A percentile compares a stretch with the other conserved stretches of the same genome.
Conservation (phyloP, 2,888 invertebrate species). For the Mesopsocus fuscifrons region DNA sequence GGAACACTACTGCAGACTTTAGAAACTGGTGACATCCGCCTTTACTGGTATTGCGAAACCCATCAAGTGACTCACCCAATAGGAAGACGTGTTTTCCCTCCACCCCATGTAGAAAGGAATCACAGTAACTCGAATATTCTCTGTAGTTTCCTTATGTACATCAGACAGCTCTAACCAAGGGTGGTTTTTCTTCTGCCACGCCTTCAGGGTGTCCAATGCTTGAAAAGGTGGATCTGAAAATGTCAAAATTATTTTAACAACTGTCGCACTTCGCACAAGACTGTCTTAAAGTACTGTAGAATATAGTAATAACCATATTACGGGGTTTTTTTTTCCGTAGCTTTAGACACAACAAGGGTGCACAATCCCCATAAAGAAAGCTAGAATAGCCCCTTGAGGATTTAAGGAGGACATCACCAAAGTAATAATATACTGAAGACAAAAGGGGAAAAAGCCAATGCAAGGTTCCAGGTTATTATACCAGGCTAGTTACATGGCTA, state of each 20-base stretch:
- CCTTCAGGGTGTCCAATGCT: conserved; percentile 73
- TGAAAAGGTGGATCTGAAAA: conserved; percentile 61
- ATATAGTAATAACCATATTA: conserved; percentile 10
- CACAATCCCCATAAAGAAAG: no score
- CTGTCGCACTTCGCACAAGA: neutral
- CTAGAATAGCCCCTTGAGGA: no score
- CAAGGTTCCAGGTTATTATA: no score
- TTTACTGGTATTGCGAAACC: no score
- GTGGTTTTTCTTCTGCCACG: conserved; percentile 96
- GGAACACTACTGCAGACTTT: no score
- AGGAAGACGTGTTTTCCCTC: conserved; percentile 75
- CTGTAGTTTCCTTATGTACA: conserved; percentile 94
- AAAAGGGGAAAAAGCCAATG: no score
- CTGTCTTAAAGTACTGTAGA: neutral
- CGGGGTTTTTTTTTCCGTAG: conserved; percentile 17
- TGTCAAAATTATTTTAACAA: conserved; percentile 7
- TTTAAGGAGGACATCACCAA: no score
- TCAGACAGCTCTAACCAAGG: conserved; percentile 93
- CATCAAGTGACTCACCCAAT: conserved; percentile 83
- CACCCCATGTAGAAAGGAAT: conserved; percentile 98
- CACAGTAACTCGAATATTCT: conserved; percentile 88
- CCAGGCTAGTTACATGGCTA: no score
- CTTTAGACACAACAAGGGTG: no score
- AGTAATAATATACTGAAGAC: no score
- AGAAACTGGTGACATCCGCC: no score